Evolutionary conservation across 1,140 invertebrate genomes (phyloP).

Genomic region (Atta texana): DNA sequence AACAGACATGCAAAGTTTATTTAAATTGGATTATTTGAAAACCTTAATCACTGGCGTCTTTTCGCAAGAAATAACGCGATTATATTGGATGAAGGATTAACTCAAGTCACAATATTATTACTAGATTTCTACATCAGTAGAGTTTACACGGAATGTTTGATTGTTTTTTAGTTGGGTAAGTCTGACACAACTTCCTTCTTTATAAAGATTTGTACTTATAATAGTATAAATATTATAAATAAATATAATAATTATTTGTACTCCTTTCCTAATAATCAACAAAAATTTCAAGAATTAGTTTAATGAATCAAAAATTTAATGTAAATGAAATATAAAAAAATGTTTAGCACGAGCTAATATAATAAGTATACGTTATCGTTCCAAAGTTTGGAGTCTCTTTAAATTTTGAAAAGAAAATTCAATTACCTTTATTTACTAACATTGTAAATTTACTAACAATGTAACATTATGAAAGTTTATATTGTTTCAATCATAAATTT

Average conservation of each 20-base stretch:
- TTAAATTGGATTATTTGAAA: constrained; percentile 21
- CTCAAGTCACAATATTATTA: not conserved
- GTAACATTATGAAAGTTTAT: no score
- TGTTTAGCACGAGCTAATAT: not conserved
- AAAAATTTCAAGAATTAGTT: not conserved
- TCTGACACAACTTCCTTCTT: no score
- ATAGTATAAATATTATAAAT: not conserved
- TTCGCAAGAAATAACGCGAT: not conserved
- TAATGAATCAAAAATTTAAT: not conserved
- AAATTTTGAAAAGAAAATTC: no score
- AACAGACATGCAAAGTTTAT: constrained; percentile 7
- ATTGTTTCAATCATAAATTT: no score
- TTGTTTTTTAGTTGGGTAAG: not conserved
- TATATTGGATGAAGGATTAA: not conserved
- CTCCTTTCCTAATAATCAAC: not conserved
- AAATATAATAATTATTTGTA: not conserved
- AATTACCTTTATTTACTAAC: no score
- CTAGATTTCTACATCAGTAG: not conserved
- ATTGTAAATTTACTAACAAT: no score
- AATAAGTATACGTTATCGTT: not conserved
- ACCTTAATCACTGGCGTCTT: not conserved
- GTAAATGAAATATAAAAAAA: not conserved
- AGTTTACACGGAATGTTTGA: not conserved
- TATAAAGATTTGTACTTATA: not conserved
- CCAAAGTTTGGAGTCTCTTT: no score